Evolutionary conservation across 1,140 invertebrate species (phyloP).

Genomic region (Matsumurasca onukii): DNA sequence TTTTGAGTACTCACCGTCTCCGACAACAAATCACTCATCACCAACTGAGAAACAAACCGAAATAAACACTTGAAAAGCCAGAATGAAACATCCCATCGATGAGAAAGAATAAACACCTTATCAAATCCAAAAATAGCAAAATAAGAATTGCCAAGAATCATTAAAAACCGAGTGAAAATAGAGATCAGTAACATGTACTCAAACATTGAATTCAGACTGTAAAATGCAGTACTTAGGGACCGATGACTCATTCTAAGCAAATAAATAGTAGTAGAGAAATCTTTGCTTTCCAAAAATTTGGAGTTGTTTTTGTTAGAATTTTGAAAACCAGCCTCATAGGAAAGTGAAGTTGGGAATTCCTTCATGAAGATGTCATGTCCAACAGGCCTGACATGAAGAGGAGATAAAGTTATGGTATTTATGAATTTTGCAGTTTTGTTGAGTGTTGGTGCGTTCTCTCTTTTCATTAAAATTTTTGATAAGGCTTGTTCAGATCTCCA

Average conservation of each 20-base stretch:
- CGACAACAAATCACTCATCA: neutral
- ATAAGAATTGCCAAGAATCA: slow-evolving; percentile 3
- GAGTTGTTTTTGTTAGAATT: too few species aligned
- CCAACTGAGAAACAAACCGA: neutral
- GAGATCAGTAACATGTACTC: slow-evolving; percentile 7
- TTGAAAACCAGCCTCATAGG: too few species aligned
- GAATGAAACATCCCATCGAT: neutral
- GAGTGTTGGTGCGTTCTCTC: too few species aligned
- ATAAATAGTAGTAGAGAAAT: too few species aligned
- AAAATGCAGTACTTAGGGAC: neutral
- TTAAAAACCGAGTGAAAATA: neutral
- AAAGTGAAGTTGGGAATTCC: too few species aligned
- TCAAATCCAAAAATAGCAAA: slow-evolving; percentile 19
- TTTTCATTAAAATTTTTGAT: too few species aligned
- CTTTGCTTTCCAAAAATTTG: too few species aligned
- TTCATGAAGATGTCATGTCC: too few species aligned
- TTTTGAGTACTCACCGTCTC: slow-evolving; percentile 6
- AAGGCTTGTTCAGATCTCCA: neutral
- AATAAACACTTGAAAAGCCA: slow-evolving; percentile 3
- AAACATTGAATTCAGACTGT: neutral
- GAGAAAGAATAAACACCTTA: slow-evolving; percentile 1
- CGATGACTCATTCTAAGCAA: slow-evolving; percentile 1
- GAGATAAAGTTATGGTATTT: too few species aligned
- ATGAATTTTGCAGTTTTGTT: too few species aligned
- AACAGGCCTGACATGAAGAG: too few species aligned